These are phyloP conservation scores for Elanus axillaris DNA, from an alignment of 2,113 vertebrate species.

Conservation along the genomic window DNA sequence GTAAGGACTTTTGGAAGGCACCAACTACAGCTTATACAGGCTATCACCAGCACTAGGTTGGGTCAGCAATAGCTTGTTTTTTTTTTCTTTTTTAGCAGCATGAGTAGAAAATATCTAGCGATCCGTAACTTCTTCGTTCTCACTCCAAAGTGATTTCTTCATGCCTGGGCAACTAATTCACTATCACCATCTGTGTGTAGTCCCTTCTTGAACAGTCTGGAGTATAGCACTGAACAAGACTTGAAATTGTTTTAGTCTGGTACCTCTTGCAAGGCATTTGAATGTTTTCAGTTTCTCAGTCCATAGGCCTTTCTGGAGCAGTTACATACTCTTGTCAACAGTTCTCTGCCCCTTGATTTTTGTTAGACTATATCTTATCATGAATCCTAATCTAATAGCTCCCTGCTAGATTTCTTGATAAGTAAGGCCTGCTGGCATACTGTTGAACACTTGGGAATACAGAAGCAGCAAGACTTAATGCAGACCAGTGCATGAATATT, in stretches of 20 bases:
- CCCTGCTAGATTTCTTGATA: background rate
- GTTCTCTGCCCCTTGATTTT: background rate
- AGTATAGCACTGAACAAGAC: background rate
- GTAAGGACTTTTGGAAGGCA: background rate
- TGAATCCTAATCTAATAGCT: background rate
- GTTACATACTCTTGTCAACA: accelerated
- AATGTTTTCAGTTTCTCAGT: background rate
- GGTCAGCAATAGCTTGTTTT: accelerated
- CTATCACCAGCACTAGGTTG: background rate
- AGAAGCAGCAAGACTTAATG: background rate
- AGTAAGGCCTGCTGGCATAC: background rate
- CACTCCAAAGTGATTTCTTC: background rate
- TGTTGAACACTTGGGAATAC: accelerated
- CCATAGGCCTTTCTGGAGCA: background rate
- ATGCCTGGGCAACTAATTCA: background rate
- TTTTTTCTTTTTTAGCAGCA: background rate
- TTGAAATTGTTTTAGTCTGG: background rate
- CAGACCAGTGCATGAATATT: background rate
- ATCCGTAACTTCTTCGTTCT: background rate
- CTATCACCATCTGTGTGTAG: background rate
- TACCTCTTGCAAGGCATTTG: background rate
- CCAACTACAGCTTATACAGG: background rate
- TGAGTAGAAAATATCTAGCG: background rate
- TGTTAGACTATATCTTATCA: background rate
- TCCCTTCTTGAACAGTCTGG: background rate